A percentile compares a stretch with the other conserved stretches of the same genome.
phyloP scores from a whole-genome alignment of 1,140 invertebrate species.

The Oppia nitens region DNA sequence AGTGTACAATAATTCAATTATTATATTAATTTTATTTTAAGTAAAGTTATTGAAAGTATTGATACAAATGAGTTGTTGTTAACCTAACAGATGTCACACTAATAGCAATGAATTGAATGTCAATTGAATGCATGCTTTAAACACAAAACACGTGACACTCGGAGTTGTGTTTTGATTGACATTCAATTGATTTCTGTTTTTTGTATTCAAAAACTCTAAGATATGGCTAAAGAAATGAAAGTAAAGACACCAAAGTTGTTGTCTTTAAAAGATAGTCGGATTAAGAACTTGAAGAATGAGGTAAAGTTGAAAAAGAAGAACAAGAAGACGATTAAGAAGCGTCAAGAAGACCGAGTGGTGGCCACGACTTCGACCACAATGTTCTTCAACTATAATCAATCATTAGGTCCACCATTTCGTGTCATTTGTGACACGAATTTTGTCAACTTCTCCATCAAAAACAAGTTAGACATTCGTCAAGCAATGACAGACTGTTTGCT shows the following conservation, averaged over 20 bases:
- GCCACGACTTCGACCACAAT: conserved; percentile 54
- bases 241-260: conserved; percentile 10
- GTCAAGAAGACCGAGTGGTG: conserved; percentile 41
- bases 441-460: conserved; percentile 96
- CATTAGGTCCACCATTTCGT: conserved; percentile 93
- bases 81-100: too few relatives aligned
- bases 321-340: conserved; percentile 1
- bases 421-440: conserved; percentile 97
- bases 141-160: too few relatives aligned
- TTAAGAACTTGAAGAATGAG: conserved; percentile 14
- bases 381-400: conserved; percentile 98
- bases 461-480: conserved; percentile 89
- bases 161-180: too few relatives aligned
- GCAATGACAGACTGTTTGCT: conserved; percentile 99
- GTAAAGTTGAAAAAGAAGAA: not conserved
- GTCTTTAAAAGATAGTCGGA: conserved; percentile 9
- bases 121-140: too few relatives aligned
- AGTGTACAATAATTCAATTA: too few relatives aligned
- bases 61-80: too few relatives aligned
- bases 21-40: too few relatives aligned
- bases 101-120: too few relatives aligned
- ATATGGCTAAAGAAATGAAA: not conserved
- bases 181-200: too few relatives aligned
- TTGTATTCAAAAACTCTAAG: too few relatives aligned
- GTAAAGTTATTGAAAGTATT: too few relatives aligned